Conservation (phyloP, 30 jellyfish, hydroid and myxozoan genomes). For the Morbakka virulenta region DNA sequence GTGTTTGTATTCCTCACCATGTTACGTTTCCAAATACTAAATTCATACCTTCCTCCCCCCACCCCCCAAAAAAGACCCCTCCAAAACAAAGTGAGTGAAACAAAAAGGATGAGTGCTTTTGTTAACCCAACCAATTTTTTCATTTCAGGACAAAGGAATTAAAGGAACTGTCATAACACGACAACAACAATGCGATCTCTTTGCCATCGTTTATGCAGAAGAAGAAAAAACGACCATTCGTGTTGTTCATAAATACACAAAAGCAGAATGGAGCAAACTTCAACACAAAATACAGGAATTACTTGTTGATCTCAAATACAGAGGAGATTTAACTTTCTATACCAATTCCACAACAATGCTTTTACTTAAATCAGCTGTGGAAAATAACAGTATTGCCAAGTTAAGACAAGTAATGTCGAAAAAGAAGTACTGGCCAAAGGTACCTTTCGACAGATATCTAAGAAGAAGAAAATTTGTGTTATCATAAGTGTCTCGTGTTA, state of each 20-base stretch:
- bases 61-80: too few species aligned
- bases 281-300: slow-evolving; percentile 41
- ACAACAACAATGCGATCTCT: slow-evolving; percentile 20
- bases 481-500: not conserved
- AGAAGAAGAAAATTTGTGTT: slow-evolving; percentile 28
- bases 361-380: slow-evolving; percentile 20
- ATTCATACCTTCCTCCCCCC: too few species aligned
- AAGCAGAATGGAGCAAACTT: slow-evolving; percentile 20
- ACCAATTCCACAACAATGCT: slow-evolving; percentile 16
- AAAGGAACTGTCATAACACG: slow-evolving; percentile 18
- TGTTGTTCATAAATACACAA: slow-evolving; percentile 27
- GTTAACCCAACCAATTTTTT: too few species aligned
- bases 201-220: slow-evolving; percentile 3
- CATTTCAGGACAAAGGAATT: slow-evolving; percentile 14
- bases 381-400: slow-evolving; percentile 18
- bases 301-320: slow-evolving; percentile 51
- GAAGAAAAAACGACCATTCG: slow-evolving; percentile 47
- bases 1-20: too few species aligned
- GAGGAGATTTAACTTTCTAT: slow-evolving; percentile 60
- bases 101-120: too few species aligned
- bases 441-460: slow-evolving; percentile 53
- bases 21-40: too few species aligned
- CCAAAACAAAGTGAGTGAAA: too few species aligned
- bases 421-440: slow-evolving; percentile 42
- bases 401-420: slow-evolving; percentile 32